A percentile compares a stretch with the other conserved stretches of the same genome.
phyloP scores from a whole-genome alignment of 2,888 invertebrate genomes.

The Pherbina coryleti region DNA sequence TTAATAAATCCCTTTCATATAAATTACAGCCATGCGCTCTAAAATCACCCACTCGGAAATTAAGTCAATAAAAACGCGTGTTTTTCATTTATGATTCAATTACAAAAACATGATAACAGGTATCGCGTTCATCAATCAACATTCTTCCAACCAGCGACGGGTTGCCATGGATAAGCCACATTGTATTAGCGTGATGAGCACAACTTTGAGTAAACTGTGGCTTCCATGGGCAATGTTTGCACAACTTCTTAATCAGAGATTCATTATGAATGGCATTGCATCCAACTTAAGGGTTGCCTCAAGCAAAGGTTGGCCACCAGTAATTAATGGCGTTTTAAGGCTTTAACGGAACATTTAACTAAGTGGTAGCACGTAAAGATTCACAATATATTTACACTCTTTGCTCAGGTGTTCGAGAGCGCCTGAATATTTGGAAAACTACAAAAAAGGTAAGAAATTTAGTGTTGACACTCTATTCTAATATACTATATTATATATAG shows the following conservation, averaged over 20 bases:
- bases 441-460: no score
- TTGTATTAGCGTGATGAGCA: background rate
- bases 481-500: no score
- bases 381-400: background rate
- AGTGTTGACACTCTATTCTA: no score
- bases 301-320: background rate
- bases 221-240: constrained; percentile 49
- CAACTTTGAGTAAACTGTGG: constrained; percentile 24
- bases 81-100: constrained; percentile 34
- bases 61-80: constrained; percentile 59
- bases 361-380: background rate
- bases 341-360: background rate
- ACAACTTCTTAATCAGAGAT: constrained; percentile 44
- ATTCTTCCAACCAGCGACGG: background rate
- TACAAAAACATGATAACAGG: constrained; percentile 58
- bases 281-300: background rate
- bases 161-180: constrained; percentile 34
- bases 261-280: background rate
- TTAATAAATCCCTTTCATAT: background rate
- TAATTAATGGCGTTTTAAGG: background rate
- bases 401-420: constrained; percentile 17
- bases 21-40: background rate
- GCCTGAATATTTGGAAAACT: background rate
- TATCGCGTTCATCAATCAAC: constrained; percentile 43
- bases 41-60: constrained; percentile 13